Evolutionary conservation across 2,113 vertebrate genomes (phyloP).

Genomic region (Rhinopithecus roxellana): DNA sequence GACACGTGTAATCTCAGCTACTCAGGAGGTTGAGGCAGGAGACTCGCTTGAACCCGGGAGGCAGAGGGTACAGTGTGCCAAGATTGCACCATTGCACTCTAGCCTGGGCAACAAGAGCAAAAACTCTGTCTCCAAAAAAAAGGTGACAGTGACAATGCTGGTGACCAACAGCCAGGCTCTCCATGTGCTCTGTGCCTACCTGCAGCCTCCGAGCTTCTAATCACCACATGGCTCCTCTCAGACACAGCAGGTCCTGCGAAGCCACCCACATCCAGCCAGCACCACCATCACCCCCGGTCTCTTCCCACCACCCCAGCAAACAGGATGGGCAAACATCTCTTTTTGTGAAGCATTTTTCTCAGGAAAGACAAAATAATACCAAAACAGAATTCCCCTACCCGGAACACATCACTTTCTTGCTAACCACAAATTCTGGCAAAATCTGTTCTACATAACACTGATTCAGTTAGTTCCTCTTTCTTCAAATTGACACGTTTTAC

Average conservation of each 20-base stretch:
- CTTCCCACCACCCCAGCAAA: background rate
- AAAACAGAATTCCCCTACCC: slow-evolving; percentile 68
- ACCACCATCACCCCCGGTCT: background rate
- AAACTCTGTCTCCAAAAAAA: too few relatives aligned
- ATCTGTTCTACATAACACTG: background rate
- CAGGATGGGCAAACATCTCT: background rate
- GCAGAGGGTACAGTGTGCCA: too few relatives aligned
- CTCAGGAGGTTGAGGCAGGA: too few relatives aligned
- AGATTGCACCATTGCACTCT: too few relatives aligned
- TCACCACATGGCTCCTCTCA: background rate
- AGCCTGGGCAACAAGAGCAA: too few relatives aligned
- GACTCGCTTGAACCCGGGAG: too few relatives aligned
- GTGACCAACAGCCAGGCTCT: accelerated
- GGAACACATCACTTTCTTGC: slow-evolving; percentile 44
- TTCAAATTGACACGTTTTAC: slow-evolving; percentile 62
- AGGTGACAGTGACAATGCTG: too few relatives aligned
- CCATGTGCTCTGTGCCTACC: background rate
- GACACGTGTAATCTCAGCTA: too few relatives aligned
- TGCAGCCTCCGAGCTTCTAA: background rate
- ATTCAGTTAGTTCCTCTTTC: slow-evolving; percentile 75
- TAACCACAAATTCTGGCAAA: slow-evolving; percentile 66
- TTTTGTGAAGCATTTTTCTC: slow-evolving; percentile 39
- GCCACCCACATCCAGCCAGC: accelerated
- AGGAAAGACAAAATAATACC: slow-evolving; percentile 49
- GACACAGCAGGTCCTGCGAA: background rate